Percentiles rank a stretch among this genome's conserved stretches.
phyloP scores from a whole-genome alignment of 2,113 vertebrate genomes.

The Circaetus cinerascens region DNA sequence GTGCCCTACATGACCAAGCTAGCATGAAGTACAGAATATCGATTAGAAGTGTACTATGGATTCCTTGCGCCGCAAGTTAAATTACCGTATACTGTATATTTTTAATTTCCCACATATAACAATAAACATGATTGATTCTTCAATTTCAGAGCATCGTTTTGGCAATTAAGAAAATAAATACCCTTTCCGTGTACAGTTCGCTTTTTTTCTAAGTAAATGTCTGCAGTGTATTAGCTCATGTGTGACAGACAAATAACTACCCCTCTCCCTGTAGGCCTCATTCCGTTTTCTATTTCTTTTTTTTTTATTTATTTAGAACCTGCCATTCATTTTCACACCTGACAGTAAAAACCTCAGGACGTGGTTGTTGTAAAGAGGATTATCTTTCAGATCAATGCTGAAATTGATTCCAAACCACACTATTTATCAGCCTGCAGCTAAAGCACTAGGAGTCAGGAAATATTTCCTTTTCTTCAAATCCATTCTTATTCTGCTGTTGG shows the following conservation, averaged over 20 bases:
- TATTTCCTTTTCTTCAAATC: constrained; percentile 47
- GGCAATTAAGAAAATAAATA: constrained; percentile 70
- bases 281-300: background rate
- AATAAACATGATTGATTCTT: constrained; percentile 71
- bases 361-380: constrained; percentile 77
- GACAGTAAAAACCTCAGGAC: constrained; percentile 72
- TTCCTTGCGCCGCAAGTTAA: constrained; percentile 28
- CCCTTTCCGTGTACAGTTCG: background rate
- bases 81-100: constrained; percentile 53
- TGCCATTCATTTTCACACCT: constrained; percentile 71
- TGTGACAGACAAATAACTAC: constrained; percentile 39
- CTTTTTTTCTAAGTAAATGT: background rate
- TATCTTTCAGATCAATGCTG: constrained; percentile 81
- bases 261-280: background rate
- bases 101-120: constrained; percentile 67
- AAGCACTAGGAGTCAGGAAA: constrained; percentile 62
- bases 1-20: constrained; percentile 42
- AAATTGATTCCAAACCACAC: constrained; percentile 77
- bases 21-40: constrained; percentile 63
- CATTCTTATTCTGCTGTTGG: constrained; percentile 41
- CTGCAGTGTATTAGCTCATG: background rate
- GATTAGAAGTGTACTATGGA: constrained; percentile 52
- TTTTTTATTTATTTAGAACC: constrained; percentile 31
- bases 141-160: constrained; percentile 46
- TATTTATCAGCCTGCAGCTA: constrained; percentile 77